Evolutionary conservation across 2,888 invertebrate species (phyloP), one percentile per base, ranked within the genome.

Genomic region (Sinotaia quadrata): DNA sequence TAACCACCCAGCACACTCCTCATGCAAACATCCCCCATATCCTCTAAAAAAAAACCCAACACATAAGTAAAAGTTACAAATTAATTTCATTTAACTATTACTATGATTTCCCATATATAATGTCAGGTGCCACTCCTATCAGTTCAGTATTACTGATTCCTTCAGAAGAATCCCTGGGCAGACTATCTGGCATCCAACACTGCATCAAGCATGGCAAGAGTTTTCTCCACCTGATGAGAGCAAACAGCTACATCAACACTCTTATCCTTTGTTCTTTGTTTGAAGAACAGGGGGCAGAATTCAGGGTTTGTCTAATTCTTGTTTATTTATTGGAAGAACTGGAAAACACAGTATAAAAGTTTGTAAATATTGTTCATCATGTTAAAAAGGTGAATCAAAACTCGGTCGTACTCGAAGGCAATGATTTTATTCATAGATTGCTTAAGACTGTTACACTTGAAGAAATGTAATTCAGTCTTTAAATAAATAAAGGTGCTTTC

Each of bases 251-350:
- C 52, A 70, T 81, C 12, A 68, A 71, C 31, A 81, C 81, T 12
- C 60, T 83, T 3, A 33, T 82, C 15, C 68, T 84, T 12, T 79
- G 77, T 65, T 75, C 74, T 49, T 62, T 69, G 5, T 69, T 77
- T 18, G 84, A 83, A 27, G 77, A 83, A 68, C 62, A 59, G 21
- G 65, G 82, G 24, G 70, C 77, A 54, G 84, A 84, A 71, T 60
- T 84, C 2, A 81, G 79, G 81, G 84, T 84, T 47, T 8, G 58
- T 58, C 10, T 21, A 27, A 52, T 51, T 62, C 12, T 47, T 31
- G 24, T 51, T n/a, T 41, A 8, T 54, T 41, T 5, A 51, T 51
- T 47, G 34, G 21, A 29, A 24, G 7, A 4, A 24, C 18, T 36
- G n/a, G n/a, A 18, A 47, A 54, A 52, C 31, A 51, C 2, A 0